A percentile compares a stretch with the other conserved stretches of the same genome.
phyloP scores from a whole-genome alignment of 92 coral and sea anemone species.

The Siderastrea radians region DNA sequence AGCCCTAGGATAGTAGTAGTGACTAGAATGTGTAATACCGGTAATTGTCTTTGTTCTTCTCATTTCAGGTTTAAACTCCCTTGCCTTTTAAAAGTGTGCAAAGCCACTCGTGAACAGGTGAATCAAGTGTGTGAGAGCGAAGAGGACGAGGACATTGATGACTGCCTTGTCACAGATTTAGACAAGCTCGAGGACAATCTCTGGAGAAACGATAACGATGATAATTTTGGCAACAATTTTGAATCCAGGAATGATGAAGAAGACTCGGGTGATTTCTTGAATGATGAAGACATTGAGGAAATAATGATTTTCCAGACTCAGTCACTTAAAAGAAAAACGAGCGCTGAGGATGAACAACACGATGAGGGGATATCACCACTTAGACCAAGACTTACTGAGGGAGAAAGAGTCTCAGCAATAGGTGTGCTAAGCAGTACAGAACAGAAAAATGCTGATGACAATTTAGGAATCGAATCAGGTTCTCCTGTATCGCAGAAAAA shows the following conservation, averaged over 20 bases:
- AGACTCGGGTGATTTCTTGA: constrained; percentile 60
- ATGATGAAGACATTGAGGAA: constrained; percentile 89
- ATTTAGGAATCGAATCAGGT: background rate
- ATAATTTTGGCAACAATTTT: background rate
- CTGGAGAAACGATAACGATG: constrained; percentile 48
- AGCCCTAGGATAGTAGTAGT: too few relatives aligned
- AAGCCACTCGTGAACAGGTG: constrained; percentile 22
- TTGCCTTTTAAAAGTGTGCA: constrained; percentile 57
- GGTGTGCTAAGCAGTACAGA: background rate
- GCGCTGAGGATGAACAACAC: constrained; percentile 8
- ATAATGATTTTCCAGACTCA: constrained; percentile 88
- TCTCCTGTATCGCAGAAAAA: background rate
- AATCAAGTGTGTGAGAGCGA: constrained; percentile 14
- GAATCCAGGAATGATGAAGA: background rate
- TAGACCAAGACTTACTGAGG: background rate
- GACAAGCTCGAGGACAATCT: constrained; percentile 61
- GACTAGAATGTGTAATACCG: too few relatives aligned
- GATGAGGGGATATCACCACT: background rate
- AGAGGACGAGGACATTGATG: constrained; percentile 11
- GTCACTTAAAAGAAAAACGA: constrained; percentile 44
- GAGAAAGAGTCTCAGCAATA: background rate
- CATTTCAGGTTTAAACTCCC: constrained; percentile 68
- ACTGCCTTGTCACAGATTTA: constrained; percentile 23
- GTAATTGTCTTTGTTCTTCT: too few relatives aligned
- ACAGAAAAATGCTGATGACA: background rate